Base-by-base conservation (phyloP, 1,140 invertebrate species). In the Ceratina australensis region DNA sequence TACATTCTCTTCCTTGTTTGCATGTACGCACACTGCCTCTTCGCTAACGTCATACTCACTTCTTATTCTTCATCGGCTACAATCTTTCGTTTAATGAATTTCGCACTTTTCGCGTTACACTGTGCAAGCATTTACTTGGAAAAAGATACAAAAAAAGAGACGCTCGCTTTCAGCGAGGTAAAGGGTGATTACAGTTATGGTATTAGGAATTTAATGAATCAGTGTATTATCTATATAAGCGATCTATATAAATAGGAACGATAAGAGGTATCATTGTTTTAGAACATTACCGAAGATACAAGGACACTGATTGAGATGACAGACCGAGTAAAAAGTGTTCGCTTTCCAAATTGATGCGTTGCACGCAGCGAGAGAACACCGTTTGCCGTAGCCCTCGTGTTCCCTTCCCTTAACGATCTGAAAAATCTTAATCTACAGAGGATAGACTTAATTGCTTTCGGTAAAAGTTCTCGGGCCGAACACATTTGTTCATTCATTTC, bases 251-350 rank as follows among this genome's bases (percentile, higher is more conserved):
- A 63, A 71, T 76, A 83, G 80, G 75, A 83, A 83, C 81, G 69
- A 79, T 79, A 82, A 82, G 80, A 82, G 81, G 80, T 79, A 82
- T 83, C 78, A 78, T 82, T 68, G 18, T 64, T 82, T 82, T 66
- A 82, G 54, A 64, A 66, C 78, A 81, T 73, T 63, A 52, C 20
- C 65, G 60, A 28, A 33, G 42, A 69, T 68, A 75, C 66, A 82
- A 83, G 77, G 63, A 80, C 56, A 76, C 77, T 49, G 68, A 80
- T 72, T 26, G 73, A 80, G 72, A 76, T 50, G 68, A 63, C 60
- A 42, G 68, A 65, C 76, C 82, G 72, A 66, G 75, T 54, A 28
- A 76, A 72, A 74, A 75, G 54, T 63, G 64, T 76, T 47, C 20
- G 69, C 50, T 63, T 28, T 60, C 67, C 24, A 15, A 52, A 60